Percentiles rank a stretch among this genome's conserved stretches.
phyloP scores from a whole-genome alignment of 2,113 vertebrate genomes.

The Cyprinus carpio region DNA sequence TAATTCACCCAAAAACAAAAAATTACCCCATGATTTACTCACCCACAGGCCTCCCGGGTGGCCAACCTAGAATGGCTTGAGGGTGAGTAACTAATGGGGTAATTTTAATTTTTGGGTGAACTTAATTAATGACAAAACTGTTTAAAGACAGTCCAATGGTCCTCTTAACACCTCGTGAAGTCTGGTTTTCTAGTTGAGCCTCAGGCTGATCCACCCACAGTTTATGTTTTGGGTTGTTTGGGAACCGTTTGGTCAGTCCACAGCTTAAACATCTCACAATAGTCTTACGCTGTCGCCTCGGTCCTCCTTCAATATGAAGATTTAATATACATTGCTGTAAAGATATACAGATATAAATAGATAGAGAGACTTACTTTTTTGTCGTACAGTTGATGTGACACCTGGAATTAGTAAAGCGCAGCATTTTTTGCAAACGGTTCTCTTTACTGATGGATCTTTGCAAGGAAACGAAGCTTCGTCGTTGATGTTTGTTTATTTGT shows the following conservation, averaged over 20 bases:
- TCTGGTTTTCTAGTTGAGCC: slow-evolving; percentile 73
- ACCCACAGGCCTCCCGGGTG: too few relatives aligned
- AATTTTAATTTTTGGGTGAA: too few relatives aligned
- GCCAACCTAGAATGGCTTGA: too few relatives aligned
- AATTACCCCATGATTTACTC: too few relatives aligned
- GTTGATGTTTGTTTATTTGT: neutral
- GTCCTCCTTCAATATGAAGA: slow-evolving; percentile 60
- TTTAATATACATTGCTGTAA: neutral
- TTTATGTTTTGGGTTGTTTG: slow-evolving; percentile 74
- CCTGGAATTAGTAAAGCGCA: slow-evolving; percentile 78
- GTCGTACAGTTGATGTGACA: slow-evolving; percentile 76
- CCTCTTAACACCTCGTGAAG: slow-evolving; percentile 63
- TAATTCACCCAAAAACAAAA: too few relatives aligned
- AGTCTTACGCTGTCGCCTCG: slow-evolving; percentile 65
- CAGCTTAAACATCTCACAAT: slow-evolving; percentile 77
- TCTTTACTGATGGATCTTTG: slow-evolving; percentile 84
- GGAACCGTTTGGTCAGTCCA: slow-evolving; percentile 71
- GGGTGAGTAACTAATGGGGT: too few relatives aligned
- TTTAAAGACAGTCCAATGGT: neutral
- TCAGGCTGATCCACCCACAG: slow-evolving; percentile 79
- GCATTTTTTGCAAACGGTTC: slow-evolving; percentile 81
- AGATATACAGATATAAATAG: neutral
- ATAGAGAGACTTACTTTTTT: slow-evolving; percentile 67
- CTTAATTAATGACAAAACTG: too few relatives aligned
- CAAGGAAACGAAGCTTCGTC: neutral